Evolutionary conservation across 2,113 vertebrate species (phyloP).

Genomic region (Pedetes capensis): DNA sequence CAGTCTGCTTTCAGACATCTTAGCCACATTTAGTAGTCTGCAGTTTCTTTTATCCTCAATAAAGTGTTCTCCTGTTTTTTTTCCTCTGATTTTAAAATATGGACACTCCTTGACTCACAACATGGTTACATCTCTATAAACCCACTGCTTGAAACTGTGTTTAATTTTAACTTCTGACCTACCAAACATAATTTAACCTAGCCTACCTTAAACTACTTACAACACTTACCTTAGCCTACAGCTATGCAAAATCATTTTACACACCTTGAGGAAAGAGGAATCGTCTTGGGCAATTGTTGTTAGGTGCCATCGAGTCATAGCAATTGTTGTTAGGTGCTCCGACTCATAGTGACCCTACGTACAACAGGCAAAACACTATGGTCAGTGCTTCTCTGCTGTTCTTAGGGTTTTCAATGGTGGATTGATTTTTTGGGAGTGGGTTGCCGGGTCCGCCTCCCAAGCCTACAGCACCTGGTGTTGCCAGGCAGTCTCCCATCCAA

Average conservation of each 20-base stretch:
- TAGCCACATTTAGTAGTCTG: background rate
- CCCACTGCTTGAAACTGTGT: background rate
- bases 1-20: background rate
- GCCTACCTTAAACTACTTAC: background rate
- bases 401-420: no score
- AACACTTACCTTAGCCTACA: background rate
- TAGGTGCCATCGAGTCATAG: no score
- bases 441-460: no score
- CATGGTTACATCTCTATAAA: background rate
- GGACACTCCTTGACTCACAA: background rate
- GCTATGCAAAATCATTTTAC: background rate
- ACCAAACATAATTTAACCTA: background rate
- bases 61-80: background rate
- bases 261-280: no score
- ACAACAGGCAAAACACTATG: no score
- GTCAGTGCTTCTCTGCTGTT: no score
- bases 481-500: no score
- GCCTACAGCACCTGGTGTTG: no score
- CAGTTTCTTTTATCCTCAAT: background rate
- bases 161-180: background rate
- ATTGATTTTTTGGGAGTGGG: no score
- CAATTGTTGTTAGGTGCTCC: no score
- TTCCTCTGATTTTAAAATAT: conserved; percentile 27
- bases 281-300: no score
- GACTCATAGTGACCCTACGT: no score